Base-by-base conservation (phyloP, 2,888 invertebrate species). In the Dorcus hopei region DNA sequence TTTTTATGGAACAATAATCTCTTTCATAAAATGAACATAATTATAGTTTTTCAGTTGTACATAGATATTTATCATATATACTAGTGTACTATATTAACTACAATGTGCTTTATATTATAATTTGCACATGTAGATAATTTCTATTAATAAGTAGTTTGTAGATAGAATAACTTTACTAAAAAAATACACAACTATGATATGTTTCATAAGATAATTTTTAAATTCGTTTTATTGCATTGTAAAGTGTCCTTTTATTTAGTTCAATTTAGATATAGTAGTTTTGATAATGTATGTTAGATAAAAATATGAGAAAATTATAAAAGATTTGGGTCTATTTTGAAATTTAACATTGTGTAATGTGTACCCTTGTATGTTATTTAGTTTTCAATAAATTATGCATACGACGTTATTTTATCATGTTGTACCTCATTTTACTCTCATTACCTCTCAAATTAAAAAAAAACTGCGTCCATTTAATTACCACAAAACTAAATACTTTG, bases 121-220 rank as follows among this genome's bases (percentile, higher is more conserved):
- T 64, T 67, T 67, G 67, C 67, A 67, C 67, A 65, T 64, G 65
- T 67, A 67, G 64, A 64, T 60, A 59, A 63, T 66, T 64, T 66
- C 57, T 58, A 64, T 61, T 66, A 61, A 64, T 56, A 52, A 57
- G 64, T 59, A 59, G 59, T 57, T 62, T 49, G 58, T 64, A 62
- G 62, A 64, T 64, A 64, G 64, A 58, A 54, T 43, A 53, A 60
- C 53, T 59, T 59, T 60, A 57, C 57, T 60, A 60, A 56, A 51
- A 55, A 58, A 39, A 50, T 42, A 57, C 45, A 49, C 50, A 54
- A 59, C 54, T 52, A 52, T 48, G 52, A 57, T 51, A 49, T 57
- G 52, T 49, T 52, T 52, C 50, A 55, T 55, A 55, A 55, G 38
- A 49, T 55, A 55, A 55, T 55, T 59, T 47, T 51, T 55, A 50